Evolutionary conservation across 2,888 invertebrate genomes (phyloP).

Genomic region (Nemotelus pantherinus): DNA sequence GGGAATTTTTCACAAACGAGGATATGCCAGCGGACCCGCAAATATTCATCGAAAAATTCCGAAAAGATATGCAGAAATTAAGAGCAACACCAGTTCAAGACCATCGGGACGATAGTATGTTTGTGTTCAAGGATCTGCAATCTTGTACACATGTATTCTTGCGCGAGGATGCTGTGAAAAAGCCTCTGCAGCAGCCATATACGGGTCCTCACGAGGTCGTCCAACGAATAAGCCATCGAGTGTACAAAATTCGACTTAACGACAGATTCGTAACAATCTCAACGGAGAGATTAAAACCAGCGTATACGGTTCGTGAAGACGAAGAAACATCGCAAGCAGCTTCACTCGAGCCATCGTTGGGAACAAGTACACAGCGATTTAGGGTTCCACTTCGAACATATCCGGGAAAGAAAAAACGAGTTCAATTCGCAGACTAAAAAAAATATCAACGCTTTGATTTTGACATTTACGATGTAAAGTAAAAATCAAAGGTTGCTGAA

Average conservation of each 20-base stretch:
- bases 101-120: constrained; percentile 19
- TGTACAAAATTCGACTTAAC: neutral
- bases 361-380: too few relatives aligned
- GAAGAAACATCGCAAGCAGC: too few relatives aligned
- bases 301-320: too few relatives aligned
- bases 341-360: too few relatives aligned
- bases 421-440: too few relatives aligned
- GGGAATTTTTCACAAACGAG: constrained; percentile 48
- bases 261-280: too few relatives aligned
- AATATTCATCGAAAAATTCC: constrained; percentile 44
- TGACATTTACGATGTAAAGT: too few relatives aligned
- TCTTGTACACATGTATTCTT: constrained; percentile 44
- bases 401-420: too few relatives aligned
- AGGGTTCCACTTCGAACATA: too few relatives aligned
- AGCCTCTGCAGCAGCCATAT: constrained; percentile 49
- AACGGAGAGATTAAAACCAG: too few relatives aligned
- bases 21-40: constrained; percentile 39
- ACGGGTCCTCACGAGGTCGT: constrained; percentile 48
- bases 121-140: constrained; percentile 46
- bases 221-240: neutral
- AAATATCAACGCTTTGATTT: too few relatives aligned
- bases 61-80: constrained; percentile 23
- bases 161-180: constrained; percentile 46
- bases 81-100: neutral
- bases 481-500: too few relatives aligned